Evolutionary conservation across 2,113 vertebrate species (phyloP).

Genomic region (Azemiops feae): DNA sequence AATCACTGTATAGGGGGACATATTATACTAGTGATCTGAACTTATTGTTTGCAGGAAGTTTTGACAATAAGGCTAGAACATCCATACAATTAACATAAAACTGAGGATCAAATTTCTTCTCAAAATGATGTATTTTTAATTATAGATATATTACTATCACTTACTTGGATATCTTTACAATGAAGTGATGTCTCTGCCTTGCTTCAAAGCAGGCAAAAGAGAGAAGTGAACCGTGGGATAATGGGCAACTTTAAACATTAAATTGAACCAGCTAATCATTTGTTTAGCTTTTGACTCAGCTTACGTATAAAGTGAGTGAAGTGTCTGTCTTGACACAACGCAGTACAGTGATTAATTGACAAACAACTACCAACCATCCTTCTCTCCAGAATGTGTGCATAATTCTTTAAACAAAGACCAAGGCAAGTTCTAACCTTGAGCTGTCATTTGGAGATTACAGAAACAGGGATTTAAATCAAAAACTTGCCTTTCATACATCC

Average conservation of each 20-base stretch:
- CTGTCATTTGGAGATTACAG: not conserved
- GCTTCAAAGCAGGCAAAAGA: not conserved
- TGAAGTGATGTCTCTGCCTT: not conserved
- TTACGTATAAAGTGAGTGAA: not conserved
- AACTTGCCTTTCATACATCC: not conserved
- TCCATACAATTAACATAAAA: not conserved
- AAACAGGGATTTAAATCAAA: not conserved
- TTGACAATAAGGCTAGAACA: not conserved
- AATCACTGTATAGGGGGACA: not conserved
- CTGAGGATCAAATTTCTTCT: not conserved
- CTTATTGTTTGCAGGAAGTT: not conserved
- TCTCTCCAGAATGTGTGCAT: not conserved
- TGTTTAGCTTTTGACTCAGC: not conserved
- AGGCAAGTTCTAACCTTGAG: not conserved
- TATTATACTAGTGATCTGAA: not conserved
- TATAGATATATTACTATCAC: not conserved
- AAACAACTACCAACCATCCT: not conserved
- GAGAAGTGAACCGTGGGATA: not conserved
- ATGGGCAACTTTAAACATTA: not conserved
- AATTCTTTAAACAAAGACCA: not conserved
- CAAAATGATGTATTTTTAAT: not conserved
- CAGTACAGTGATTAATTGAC: not conserved
- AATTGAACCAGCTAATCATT: not conserved
- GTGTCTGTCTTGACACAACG: not conserved
- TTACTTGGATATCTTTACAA: not conserved